phyloP scores from a whole-genome alignment of 2,888 invertebrate genomes.

The Melolontha melolontha region DNA sequence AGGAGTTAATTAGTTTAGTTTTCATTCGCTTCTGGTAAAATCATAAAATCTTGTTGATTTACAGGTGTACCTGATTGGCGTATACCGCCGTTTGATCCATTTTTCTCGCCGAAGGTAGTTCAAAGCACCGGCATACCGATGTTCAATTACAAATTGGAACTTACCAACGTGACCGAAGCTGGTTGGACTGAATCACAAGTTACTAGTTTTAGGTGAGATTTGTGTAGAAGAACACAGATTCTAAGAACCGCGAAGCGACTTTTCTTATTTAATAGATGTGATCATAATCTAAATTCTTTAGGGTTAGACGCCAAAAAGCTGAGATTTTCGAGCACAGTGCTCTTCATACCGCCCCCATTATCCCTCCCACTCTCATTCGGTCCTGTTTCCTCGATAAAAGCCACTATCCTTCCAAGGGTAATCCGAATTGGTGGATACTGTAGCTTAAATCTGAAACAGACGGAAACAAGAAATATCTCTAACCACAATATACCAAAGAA shows the following conservation, averaged over 20 bases:
- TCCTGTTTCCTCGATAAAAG: no score
- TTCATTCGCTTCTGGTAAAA: neutral
- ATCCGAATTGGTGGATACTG: no score
- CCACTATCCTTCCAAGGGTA: no score
- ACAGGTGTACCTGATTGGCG: constrained; percentile 80
- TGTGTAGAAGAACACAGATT: neutral
- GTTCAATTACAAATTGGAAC: constrained; percentile 76
- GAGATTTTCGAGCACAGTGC: no score
- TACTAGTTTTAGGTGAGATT: constrained; percentile 76
- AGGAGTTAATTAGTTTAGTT: constrained; percentile 47
- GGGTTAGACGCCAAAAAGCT: no score
- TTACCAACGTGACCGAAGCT: constrained; percentile 80
- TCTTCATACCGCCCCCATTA: no score
- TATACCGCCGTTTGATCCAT: constrained; percentile 83
- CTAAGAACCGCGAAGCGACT: neutral
- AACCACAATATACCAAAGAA: no score
- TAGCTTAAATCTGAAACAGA: no score
- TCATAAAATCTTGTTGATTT: constrained; percentile 41
- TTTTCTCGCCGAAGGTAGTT: constrained; percentile 75
- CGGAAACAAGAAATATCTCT: no score
- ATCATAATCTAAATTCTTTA: no score
- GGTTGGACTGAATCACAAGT: constrained; percentile 84
- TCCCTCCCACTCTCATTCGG: no score
- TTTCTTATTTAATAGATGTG: no score
- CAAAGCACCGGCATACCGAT: constrained; percentile 73